phyloP scores from a whole-genome alignment of 2,113 vertebrate genomes.

The Micronycteris hirsuta region DNA sequence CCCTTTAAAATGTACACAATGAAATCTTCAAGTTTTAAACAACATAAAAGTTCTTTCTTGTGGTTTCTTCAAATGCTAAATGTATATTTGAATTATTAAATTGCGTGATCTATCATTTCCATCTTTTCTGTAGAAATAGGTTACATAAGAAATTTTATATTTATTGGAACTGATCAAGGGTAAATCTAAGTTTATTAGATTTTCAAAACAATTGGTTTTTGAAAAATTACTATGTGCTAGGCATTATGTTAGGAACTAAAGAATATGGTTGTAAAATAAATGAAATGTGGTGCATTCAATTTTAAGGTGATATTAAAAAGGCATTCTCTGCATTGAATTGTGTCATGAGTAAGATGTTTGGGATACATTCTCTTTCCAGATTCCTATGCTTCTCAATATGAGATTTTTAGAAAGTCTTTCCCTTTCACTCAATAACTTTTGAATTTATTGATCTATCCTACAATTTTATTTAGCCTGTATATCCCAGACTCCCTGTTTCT shows the following conservation, averaged over 20 bases:
- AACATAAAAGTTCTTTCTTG: not conserved
- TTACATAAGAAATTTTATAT: not conserved
- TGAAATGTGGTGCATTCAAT: not conserved
- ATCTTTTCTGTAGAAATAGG: not conserved
- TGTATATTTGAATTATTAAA: not conserved
- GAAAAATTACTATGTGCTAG: not conserved
- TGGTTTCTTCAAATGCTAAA: not conserved
- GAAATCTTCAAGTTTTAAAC: not conserved
- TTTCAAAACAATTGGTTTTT: not conserved
- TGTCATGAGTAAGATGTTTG: not conserved
- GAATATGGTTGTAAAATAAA: not conserved
- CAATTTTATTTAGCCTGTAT: not conserved
- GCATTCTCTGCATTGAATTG: not conserved
- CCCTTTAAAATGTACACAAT: not conserved
- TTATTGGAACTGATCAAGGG: not conserved
- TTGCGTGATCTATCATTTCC: not conserved
- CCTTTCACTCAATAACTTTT: not conserved
- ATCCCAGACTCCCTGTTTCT: not conserved
- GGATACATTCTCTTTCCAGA: not conserved
- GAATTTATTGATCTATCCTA: not conserved
- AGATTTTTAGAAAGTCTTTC: not conserved
- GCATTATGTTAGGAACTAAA: not conserved
- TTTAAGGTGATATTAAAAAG: not conserved
- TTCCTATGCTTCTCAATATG: not conserved
- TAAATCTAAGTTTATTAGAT: not conserved